These are phyloP conservation scores for Donacobius atricapilla DNA, from an alignment of 2,113 vertebrate species.

Conservation along the genomic window DNA sequence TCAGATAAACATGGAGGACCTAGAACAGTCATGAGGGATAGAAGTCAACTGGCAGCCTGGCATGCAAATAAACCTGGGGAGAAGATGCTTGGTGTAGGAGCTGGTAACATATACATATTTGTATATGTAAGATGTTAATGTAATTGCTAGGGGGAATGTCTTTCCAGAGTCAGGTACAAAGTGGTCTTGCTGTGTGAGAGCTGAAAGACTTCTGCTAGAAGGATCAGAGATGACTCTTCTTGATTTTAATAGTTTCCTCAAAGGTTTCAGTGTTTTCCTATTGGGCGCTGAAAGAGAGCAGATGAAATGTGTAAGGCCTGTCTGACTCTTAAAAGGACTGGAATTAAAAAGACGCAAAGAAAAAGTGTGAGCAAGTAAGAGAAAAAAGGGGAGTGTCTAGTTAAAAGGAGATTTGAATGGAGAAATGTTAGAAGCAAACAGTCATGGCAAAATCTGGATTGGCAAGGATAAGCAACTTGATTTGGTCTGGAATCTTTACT, in stretches of 20 bases:
- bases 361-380: neutral
- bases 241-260: neutral
- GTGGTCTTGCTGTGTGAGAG: neutral
- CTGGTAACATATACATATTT: neutral
- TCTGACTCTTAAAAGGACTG: neutral
- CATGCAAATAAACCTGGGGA: neutral
- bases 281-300: neutral
- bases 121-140: neutral
- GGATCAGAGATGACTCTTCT: neutral
- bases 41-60: neutral
- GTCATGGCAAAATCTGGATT: neutral
- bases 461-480: neutral
- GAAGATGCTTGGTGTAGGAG: neutral
- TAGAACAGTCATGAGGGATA: neutral
- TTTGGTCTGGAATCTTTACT: neutral
- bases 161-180: neutral
- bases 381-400: neutral
- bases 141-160: neutral
- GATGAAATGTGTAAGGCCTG: neutral
- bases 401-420: neutral
- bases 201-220: neutral
- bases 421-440: neutral
- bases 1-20: neutral
- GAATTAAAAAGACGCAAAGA: neutral
- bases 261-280: neutral